phyloP scores from a whole-genome alignment of 2,113 vertebrate genomes.

The Prunella himalayana region DNA sequence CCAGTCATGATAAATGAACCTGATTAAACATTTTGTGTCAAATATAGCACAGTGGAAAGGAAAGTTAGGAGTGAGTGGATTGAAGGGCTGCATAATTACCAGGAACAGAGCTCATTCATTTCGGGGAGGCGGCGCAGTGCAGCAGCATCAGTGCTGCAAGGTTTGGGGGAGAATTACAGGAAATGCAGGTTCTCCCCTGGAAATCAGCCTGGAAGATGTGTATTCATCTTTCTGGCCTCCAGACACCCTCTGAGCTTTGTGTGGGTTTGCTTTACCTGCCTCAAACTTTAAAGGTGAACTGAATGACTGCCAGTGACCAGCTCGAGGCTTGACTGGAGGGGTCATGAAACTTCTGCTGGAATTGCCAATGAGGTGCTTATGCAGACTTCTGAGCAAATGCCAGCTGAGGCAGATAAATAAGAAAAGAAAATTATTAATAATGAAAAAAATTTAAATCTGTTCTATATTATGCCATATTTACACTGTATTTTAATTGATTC shows the following conservation, averaged over 20 bases:
- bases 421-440: neutral
- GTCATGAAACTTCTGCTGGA: neutral
- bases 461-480: neutral
- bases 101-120: neutral
- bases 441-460: neutral
- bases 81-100: constrained; percentile 16
- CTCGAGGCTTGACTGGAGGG: neutral
- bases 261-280: neutral
- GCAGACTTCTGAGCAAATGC: neutral
- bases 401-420: neutral
- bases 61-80: constrained; percentile 33
- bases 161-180: neutral
- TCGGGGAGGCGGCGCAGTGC: neutral
- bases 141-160: fast-evolving
- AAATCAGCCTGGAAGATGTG: neutral
- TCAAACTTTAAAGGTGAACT: neutral
- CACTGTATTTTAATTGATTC: neutral
- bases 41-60: constrained; percentile 33
- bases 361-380: neutral
- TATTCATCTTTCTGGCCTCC: neutral
- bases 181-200: neutral
- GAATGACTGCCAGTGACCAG: neutral
- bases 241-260: neutral
- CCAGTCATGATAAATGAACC: constrained; percentile 53
- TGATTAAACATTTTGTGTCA: constrained; percentile 57